Percentiles rank a stretch among this genome's conserved stretches.
Conservation (phyloP, 1,140 invertebrate species). For the Nephila pilipes region DNA sequence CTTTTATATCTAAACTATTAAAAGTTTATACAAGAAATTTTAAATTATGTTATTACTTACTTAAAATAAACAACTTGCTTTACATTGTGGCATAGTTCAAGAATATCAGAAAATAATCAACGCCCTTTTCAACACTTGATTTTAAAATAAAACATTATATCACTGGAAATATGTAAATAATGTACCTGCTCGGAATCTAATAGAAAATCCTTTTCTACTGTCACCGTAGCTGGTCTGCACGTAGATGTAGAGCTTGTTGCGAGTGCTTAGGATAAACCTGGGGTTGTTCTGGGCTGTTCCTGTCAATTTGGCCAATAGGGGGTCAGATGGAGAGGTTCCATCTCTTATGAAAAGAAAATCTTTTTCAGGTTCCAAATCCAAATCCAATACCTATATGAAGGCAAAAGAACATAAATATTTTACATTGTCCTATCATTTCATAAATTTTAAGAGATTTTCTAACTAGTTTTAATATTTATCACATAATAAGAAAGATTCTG, state of each 20-base stretch:
- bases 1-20: no score
- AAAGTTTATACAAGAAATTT: no score
- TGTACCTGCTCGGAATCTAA: slow-evolving; percentile 88
- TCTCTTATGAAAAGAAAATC: slow-evolving; percentile 95
- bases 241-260: slow-evolving; percentile 93
- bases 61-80: background rate
- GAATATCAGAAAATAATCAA: no score
- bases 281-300: slow-evolving; percentile 82
- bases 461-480: no score
- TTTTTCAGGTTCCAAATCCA: slow-evolving; percentile 91
- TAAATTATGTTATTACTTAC: background rate
- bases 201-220: slow-evolving; percentile 93
- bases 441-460: no score
- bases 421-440: no score
- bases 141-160: no score
- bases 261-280: slow-evolving; percentile 93
- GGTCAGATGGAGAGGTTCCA: slow-evolving; percentile 92
- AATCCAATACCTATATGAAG: slow-evolving; percentile 86
- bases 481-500: no score
- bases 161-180: background rate
- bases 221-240: slow-evolving; percentile 90
- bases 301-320: slow-evolving; percentile 90
- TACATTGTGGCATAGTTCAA: background rate
- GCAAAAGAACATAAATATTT: background rate
- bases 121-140: no score